Conservation (phyloP, 2,888 invertebrate genomes). For the Leptopilina myrica region DNA sequence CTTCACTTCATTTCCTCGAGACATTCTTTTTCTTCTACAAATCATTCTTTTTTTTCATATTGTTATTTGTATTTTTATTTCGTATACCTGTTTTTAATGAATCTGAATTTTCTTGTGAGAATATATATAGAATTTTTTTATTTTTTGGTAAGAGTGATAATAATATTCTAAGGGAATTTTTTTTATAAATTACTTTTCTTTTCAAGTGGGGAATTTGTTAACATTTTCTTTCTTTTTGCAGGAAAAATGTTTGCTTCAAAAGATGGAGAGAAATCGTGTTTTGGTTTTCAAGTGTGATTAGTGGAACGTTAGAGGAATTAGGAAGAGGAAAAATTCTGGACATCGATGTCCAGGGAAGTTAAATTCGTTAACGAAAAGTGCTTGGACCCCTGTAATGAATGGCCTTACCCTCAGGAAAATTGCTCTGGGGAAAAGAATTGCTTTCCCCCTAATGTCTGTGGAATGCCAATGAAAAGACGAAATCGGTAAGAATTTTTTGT, state of each 20-base stretch:
- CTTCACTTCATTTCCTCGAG: not conserved
- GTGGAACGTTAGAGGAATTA: slow-evolving; percentile 20
- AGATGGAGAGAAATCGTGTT: not conserved
- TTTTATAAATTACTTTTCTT: too few species aligned
- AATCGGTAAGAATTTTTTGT: not conserved
- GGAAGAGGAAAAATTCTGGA: slow-evolving; percentile 19
- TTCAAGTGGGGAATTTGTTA: too few species aligned
- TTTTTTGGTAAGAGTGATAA: too few species aligned
- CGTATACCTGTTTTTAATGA: not conserved
- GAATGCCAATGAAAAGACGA: not conserved
- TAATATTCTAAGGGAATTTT: too few species aligned
- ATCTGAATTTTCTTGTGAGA: not conserved
- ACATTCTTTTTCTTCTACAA: not conserved
- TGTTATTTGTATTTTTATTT: not conserved
- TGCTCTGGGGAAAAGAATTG: not conserved
- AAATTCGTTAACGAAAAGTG: not conserved
- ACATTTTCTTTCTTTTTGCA: not conserved
- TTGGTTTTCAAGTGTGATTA: not conserved
- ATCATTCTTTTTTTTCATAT: not conserved
- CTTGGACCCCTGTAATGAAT: slow-evolving; percentile 18
- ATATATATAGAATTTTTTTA: not conserved
- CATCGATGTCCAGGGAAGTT: slow-evolving; percentile 25
- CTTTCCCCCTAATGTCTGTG: not conserved
- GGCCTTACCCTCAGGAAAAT: slow-evolving; percentile 1
- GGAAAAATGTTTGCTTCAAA: not conserved